These are phyloP conservation scores for Congeria kusceri DNA, from an alignment of 2,888 invertebrate species.

Conservation along the genomic window DNA sequence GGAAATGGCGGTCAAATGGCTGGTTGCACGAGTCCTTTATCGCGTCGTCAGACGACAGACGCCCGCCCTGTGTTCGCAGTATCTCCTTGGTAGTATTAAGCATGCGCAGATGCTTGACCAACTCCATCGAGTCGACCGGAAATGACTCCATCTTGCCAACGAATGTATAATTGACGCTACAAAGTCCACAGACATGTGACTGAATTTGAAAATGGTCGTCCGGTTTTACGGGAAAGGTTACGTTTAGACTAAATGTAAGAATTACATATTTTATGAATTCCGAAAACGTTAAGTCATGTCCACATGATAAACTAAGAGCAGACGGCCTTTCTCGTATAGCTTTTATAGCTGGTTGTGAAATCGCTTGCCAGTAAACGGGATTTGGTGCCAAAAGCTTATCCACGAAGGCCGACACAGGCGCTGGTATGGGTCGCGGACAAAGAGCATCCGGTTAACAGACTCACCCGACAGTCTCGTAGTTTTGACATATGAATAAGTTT, in stretches of 20 bases:
- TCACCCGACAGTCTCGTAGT: too few species aligned
- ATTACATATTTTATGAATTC: slow-evolving; percentile 65
- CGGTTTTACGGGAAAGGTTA: not conserved
- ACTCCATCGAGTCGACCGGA: slow-evolving; percentile 22
- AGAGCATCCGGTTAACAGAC: slow-evolving; percentile 9
- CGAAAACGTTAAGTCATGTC: slow-evolving; percentile 64
- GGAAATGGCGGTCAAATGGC: slow-evolving; percentile 21
- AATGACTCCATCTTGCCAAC: slow-evolving; percentile 49
- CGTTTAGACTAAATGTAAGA: not conserved
- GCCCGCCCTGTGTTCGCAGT: not conserved
- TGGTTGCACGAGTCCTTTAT: slow-evolving; percentile 24
- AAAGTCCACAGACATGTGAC: slow-evolving; percentile 36
- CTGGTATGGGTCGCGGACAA: slow-evolving; percentile 40
- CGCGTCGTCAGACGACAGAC: slow-evolving; percentile 21
- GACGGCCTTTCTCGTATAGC: slow-evolving; percentile 40
- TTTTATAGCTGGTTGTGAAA: slow-evolving; percentile 44
- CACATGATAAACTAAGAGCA: slow-evolving; percentile 41
- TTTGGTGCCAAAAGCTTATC: slow-evolving; percentile 69
- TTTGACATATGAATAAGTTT: too few species aligned
- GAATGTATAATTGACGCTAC: slow-evolving; percentile 39
- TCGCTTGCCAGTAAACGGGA: slow-evolving; percentile 50
- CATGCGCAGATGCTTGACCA: slow-evolving; percentile 1
- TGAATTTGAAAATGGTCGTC: slow-evolving; percentile 27
- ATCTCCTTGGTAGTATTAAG: slow-evolving; percentile 17
- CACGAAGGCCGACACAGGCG: slow-evolving; percentile 58